Evolutionary conservation across 2,797 vertebrate species (phyloP), one percentile per base, ranked within the genome.

Genomic region (Cyprinodon diabolis): DNA sequence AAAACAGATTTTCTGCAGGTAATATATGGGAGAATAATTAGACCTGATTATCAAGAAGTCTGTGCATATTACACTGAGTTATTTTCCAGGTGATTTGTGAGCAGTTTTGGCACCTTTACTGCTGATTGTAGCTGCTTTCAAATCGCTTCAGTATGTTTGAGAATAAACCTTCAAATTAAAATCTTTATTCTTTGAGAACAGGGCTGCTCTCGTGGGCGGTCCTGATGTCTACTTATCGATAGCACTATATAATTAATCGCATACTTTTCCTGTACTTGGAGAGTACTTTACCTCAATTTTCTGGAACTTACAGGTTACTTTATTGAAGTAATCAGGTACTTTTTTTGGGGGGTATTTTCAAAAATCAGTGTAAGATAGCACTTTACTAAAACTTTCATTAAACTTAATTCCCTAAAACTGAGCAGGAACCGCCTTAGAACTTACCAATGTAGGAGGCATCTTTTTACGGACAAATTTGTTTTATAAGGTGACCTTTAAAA

Each of bases 21-120:
- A 72, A 84, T 71, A 80, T 82, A 84, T 80, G 72, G 78, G 70
- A 19, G 66, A 81, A 83, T 75, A 37, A 88, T 90, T 81, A 47
- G 84, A 79, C 74, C 78, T 83, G 85, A 90, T 88, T 75, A 77
- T 88, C 76, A 84, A 51, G 79, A 82, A 87, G 75, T 54, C 79
- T 56, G 71, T 86, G 71, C 63, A 82, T 86, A 89, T 80, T 66
- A 35, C 54, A 51, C 48, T 15, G 57, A 58, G 48, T 67, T 69
- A 75, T 84, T 85, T 88, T 88, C 72, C 74, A 77, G 71, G 77
- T 86, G 60, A 78, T 81, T 55, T 65, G 55, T 70, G 56, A 69
- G 62, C 62, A 75, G 55, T 75, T 78, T 80, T 89, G 90, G 86
- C 87, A 83, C 74, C 72, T 87, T 65, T 1, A 5, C 23, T 74